These are phyloP conservation scores for Semibalanus balanoides DNA, from an alignment of 1,140 invertebrate species.

Conservation along the genomic window DNA sequence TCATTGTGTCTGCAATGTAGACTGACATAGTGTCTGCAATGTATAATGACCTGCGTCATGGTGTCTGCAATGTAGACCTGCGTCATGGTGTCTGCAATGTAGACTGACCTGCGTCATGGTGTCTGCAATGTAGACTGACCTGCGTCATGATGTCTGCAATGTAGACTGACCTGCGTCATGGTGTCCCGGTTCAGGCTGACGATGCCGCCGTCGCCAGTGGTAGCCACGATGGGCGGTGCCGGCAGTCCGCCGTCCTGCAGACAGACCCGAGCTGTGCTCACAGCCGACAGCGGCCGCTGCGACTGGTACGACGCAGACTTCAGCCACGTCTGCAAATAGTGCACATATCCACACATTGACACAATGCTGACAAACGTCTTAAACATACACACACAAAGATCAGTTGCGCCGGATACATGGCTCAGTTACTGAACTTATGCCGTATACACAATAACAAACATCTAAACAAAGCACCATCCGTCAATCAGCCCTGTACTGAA, in stretches of 20 bases:
- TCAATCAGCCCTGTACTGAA: no score
- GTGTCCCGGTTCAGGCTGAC: neutral
- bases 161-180: neutral
- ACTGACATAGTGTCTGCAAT: neutral
- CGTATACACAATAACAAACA: no score
- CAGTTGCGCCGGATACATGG: no score
- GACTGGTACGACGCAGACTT: neutral
- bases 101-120: neutral
- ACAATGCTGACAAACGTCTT: no score
- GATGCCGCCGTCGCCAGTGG: neutral
- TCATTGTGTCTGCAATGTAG: neutral
- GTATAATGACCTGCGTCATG: neutral
- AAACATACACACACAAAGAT: no score
- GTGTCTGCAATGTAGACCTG: neutral
- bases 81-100: no score
- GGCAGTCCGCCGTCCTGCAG: neutral
- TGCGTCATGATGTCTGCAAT: neutral
- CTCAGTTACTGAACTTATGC: no score
- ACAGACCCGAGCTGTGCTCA: neutral
- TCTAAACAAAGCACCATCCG: no score
- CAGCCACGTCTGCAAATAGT: neutral
- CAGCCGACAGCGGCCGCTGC: neutral
- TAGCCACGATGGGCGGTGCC: neutral
- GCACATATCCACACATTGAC: no score
- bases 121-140: neutral